These are phyloP conservation scores for Micrasema minimum DNA, from an alignment of 1,140 invertebrate genomes.

Conservation along the genomic window DNA sequence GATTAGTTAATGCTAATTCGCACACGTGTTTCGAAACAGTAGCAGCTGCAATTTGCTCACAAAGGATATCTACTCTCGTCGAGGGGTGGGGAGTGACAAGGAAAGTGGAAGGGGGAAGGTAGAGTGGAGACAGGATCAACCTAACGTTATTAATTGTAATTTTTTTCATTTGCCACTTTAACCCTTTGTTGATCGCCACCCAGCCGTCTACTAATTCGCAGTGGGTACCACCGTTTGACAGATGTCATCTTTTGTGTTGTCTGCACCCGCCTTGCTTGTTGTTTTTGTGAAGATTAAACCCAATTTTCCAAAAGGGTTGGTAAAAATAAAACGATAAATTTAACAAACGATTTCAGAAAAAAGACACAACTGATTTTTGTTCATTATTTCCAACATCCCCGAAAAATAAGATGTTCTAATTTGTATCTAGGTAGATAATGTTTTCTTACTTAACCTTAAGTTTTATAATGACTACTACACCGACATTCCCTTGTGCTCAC, in stretches of 20 bases:
- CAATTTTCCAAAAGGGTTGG: too few species aligned
- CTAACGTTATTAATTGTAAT: slow-evolving; percentile 51
- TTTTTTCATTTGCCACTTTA: slow-evolving; percentile 49
- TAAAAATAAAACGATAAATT: too few species aligned
- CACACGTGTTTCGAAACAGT: slow-evolving; percentile 15
- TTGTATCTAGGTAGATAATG: too few species aligned
- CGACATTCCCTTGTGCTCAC: too few species aligned
- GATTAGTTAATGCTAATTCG: too few species aligned
- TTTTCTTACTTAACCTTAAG: too few species aligned
- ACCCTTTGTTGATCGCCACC: slow-evolving; percentile 36
- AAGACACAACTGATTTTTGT: too few species aligned
- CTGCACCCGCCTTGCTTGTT: slow-evolving; percentile 16
- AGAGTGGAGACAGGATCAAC: slow-evolving; percentile 33
- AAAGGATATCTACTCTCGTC: slow-evolving; percentile 19
- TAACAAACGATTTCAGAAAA: too few species aligned
- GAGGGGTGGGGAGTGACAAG: neutral
- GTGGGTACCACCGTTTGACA: slow-evolving; percentile 23
- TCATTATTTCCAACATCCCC: too few species aligned
- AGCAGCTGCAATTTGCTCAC: slow-evolving; percentile 17
- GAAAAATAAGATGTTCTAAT: too few species aligned
- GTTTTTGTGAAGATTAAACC: too few species aligned
- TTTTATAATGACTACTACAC: too few species aligned
- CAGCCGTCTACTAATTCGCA: slow-evolving; percentile 42
- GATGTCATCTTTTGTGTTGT: slow-evolving; percentile 34
- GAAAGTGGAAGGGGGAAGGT: neutral